These are phyloP conservation scores for Ypsolopha sequella DNA, from an alignment of 2,888 invertebrate species.

Conservation along the genomic window DNA sequence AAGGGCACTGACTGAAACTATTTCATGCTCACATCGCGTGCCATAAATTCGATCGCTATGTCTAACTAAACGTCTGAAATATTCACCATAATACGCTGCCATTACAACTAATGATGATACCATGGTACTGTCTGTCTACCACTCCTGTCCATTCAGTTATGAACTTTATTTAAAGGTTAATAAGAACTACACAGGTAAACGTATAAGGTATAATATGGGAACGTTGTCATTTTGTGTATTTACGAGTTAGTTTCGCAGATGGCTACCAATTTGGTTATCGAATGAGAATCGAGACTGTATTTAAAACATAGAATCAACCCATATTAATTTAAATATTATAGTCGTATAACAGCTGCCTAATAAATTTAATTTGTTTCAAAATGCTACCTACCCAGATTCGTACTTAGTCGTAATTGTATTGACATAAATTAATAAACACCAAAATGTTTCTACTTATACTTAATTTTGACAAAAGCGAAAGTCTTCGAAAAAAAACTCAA, in stretches of 20 bases:
- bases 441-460: background rate
- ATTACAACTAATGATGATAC: conserved; percentile 61
- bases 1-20: conserved; percentile 13
- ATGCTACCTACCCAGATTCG: too few relatives aligned
- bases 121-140: conserved; percentile 34
- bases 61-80: conserved; percentile 59
- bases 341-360: too few relatives aligned
- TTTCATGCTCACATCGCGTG: conserved; percentile 36
- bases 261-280: conserved; percentile 5
- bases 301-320: background rate
- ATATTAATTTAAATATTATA: too few relatives aligned
- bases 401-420: too few relatives aligned
- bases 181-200: too few relatives aligned
- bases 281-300: background rate
- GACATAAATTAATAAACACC: background rate
- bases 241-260: conserved; percentile 8
- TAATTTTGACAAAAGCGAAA: too few relatives aligned
- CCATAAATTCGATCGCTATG: conserved; percentile 27
- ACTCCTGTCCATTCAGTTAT: too few relatives aligned
- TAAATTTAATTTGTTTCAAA: too few relatives aligned
- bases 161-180: too few relatives aligned
- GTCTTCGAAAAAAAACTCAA: background rate
- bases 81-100: conserved; percentile 51
- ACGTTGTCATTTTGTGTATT: conserved; percentile 27
- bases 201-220: too few relatives aligned